phyloP scores from a whole-genome alignment of 2,797 vertebrate species.

The Carduelis carduelis region DNA sequence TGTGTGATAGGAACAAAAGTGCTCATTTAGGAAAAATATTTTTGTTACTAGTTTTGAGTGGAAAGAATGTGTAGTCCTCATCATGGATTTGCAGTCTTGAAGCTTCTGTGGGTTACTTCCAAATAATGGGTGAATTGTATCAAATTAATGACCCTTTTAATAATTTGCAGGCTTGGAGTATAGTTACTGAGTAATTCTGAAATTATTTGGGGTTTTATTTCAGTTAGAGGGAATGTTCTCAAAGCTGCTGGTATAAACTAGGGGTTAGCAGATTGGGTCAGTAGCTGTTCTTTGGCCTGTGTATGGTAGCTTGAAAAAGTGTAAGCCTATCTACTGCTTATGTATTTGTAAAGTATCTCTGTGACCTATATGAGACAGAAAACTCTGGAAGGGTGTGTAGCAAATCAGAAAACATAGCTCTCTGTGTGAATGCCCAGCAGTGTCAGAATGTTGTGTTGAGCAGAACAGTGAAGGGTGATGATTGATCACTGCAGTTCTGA shows the following conservation, averaged over 20 bases:
- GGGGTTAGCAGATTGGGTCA: background rate
- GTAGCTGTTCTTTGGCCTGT: background rate
- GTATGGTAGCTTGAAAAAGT: background rate
- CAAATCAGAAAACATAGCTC: background rate
- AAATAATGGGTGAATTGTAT: background rate
- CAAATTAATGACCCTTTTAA: background rate
- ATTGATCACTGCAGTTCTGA: background rate
- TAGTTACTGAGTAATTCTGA: background rate
- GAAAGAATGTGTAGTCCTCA: background rate
- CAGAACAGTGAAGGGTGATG: background rate
- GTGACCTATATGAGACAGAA: background rate
- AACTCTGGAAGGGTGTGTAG: background rate
- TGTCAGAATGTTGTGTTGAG: background rate
- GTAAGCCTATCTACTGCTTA: background rate
- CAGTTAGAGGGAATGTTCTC: background rate
- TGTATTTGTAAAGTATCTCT: background rate
- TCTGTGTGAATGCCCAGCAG: background rate
- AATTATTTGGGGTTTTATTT: background rate
- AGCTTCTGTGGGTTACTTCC: background rate
- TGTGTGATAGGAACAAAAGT: background rate
- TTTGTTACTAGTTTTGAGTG: background rate
- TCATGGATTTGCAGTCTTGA: background rate
- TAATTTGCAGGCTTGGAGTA: background rate
- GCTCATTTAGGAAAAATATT: background rate
- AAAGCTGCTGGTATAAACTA: background rate